These are phyloP conservation scores for Phylloscopus trochiloides DNA, from an alignment of 2,113 vertebrate species.

Conservation along the genomic window DNA sequence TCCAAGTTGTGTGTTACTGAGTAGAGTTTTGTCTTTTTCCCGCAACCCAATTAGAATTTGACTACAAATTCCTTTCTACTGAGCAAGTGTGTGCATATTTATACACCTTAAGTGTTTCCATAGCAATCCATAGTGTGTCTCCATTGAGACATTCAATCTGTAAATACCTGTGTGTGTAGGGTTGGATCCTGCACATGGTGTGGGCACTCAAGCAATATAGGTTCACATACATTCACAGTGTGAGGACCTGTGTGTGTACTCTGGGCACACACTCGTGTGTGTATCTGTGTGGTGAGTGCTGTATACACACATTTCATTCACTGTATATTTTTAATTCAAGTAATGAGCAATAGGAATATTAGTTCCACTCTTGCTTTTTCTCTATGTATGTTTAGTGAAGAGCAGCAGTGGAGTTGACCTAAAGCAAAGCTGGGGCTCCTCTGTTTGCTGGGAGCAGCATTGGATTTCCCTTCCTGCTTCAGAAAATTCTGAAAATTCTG, in stretches of 20 bases:
- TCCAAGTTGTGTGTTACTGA: not conserved
- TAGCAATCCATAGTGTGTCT: not conserved
- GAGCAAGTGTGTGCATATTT: not conserved
- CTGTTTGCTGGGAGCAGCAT: not conserved
- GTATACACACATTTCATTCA: constrained; percentile 19
- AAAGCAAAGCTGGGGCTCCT: not conserved
- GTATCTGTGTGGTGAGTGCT: not conserved
- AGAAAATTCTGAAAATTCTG: not conserved
- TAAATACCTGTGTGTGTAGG: constrained; percentile 38
- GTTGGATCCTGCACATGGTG: constrained; percentile 42
- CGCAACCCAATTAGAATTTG: not conserved
- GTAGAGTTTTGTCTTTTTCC: not conserved
- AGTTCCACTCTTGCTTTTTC: not conserved
- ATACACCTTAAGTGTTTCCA: not conserved
- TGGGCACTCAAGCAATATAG: constrained; percentile 66
- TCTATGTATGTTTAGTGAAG: not conserved
- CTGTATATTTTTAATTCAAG: constrained; percentile 46
- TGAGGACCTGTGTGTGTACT: not conserved
- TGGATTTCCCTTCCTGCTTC: not conserved
- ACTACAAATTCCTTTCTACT: not conserved
- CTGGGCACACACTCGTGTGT: not conserved
- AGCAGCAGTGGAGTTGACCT: not conserved
- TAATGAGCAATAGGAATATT: constrained; percentile 36
- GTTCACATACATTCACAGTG: not conserved
- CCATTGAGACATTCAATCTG: not conserved